Base-by-base conservation (phyloP, 2,113 vertebrate genomes). In the Eptesicus fuscus region DNA sequence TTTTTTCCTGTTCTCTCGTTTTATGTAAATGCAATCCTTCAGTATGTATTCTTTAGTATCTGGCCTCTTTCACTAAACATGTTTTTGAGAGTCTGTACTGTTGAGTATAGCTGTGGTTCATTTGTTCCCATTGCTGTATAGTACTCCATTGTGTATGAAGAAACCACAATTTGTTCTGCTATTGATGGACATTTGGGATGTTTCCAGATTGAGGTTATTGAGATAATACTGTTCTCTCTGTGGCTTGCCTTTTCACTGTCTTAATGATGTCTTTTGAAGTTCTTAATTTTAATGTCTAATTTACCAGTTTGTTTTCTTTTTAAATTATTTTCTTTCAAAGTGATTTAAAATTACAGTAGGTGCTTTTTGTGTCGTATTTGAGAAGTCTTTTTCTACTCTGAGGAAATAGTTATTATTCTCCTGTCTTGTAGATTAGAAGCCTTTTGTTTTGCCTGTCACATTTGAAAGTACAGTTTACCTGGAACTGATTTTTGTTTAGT, bases 211-310 rank as follows among this genome's bases (percentile, higher is more conserved):
- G 80, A 71, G 44, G 22, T 87, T 90, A 14, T 30, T 88, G 85
- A 90, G 70, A 88, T 70, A 63, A 30, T 59, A 10, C 28, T 85
- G 0, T 83, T 89, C 25, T 53, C 44, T 83, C 28, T 88, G 32
- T 83, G 56, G 22, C 30, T 94, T 96, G 69, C 59, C 78, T 94
- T 53, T 92, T 70, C 74, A 86, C 35, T 44, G 9, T 93, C 18
- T 74, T 53, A 49, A 18, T 49, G 18, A n/a, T 92, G 32, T 49
- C 49, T 65, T 89, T 71, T 78, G 67, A 42, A 53, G 32, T 47
- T 76, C 44, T 90, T 67, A 25, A 28, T 70, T 71, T 91, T 73
- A 61, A 69, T 80, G 35, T 63, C 42, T 42, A 9, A 28, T 44
- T 18, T 79, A 18, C 37, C 51, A 40, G 44, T 49, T 83, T 69